These are phyloP conservation scores for Gallinago nigripennis DNA, from an alignment of 2,797 vertebrate species.

Conservation along the genomic window DNA sequence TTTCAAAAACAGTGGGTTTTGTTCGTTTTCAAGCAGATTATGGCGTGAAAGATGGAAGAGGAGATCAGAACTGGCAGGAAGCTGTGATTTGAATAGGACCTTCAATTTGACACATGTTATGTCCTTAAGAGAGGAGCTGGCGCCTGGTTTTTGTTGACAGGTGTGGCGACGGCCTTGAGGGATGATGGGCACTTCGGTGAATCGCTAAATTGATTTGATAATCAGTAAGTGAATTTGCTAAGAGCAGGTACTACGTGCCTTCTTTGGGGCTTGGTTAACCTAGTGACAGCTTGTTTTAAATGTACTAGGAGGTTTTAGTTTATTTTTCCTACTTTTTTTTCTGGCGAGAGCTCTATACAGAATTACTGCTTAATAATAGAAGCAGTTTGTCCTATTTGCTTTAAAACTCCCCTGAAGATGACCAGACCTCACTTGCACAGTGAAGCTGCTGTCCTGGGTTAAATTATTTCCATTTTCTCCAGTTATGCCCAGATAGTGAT, in stretches of 20 bases:
- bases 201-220: conserved; percentile 72
- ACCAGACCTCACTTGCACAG: neutral
- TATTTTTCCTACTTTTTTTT: neutral
- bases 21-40: conserved; percentile 71
- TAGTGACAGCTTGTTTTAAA: conserved; percentile 57
- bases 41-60: conserved; percentile 46
- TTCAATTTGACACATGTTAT: conserved; percentile 71
- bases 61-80: conserved; percentile 68
- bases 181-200: conserved; percentile 61
- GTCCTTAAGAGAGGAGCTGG: conserved; percentile 63
- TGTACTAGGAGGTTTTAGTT: neutral
- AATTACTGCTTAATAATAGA: neutral
- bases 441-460: neutral
- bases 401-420: neutral
- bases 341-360: neutral
- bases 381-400: neutral
- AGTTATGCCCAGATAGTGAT: neutral
- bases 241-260: conserved; percentile 11
- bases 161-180: conserved; percentile 53
- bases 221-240: conserved; percentile 69
- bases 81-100: conserved; percentile 70
- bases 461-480: neutral
- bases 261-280: conserved; percentile 56
- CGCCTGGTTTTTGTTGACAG: conserved; percentile 67
- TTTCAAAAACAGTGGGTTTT: conserved; percentile 34